phyloP scores from a whole-genome alignment of 2,888 invertebrate species.

The Polietes domitor region DNA sequence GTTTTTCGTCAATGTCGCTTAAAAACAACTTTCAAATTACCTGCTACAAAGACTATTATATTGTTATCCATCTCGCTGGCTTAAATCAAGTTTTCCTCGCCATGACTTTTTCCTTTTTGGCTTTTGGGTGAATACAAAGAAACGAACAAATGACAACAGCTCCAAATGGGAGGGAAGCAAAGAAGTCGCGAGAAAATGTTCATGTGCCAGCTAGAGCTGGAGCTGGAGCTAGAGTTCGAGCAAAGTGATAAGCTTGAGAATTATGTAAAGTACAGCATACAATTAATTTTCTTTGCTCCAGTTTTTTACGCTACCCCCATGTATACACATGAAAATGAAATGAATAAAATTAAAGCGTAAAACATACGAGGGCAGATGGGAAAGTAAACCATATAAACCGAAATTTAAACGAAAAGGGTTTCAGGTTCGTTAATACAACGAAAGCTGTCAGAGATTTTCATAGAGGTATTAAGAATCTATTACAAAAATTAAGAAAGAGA shows the following conservation, averaged over 20 bases:
- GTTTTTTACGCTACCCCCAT: slow-evolving; percentile 70
- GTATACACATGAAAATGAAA: slow-evolving; percentile 14
- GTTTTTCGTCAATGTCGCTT: neutral
- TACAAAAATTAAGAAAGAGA: too few species aligned
- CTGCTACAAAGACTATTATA: slow-evolving; percentile 27
- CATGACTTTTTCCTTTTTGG: slow-evolving; percentile 25
- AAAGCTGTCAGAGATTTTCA: too few species aligned
- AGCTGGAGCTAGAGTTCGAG: slow-evolving; percentile 24
- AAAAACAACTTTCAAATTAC: slow-evolving; percentile 25
- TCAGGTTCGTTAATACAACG: too few species aligned
- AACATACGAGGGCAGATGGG: neutral
- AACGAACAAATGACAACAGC: slow-evolving; percentile 3
- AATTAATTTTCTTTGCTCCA: slow-evolving; percentile 80
- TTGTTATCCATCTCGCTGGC: slow-evolving; percentile 33
- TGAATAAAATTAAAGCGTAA: neutral
- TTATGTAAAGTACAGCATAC: slow-evolving; percentile 78
- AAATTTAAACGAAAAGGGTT: too few species aligned
- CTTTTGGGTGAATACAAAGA: slow-evolving; percentile 18
- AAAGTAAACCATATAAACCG: too few species aligned
- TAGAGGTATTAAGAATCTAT: too few species aligned
- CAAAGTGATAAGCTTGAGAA: slow-evolving; percentile 69
- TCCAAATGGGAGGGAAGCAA: neutral
- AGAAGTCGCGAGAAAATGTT: slow-evolving; percentile 17
- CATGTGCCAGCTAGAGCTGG: slow-evolving; percentile 26
- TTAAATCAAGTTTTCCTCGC: slow-evolving; percentile 7